phyloP scores from a whole-genome alignment of 2,797 vertebrate species.

The Eurystomus glaucurus region DNA sequence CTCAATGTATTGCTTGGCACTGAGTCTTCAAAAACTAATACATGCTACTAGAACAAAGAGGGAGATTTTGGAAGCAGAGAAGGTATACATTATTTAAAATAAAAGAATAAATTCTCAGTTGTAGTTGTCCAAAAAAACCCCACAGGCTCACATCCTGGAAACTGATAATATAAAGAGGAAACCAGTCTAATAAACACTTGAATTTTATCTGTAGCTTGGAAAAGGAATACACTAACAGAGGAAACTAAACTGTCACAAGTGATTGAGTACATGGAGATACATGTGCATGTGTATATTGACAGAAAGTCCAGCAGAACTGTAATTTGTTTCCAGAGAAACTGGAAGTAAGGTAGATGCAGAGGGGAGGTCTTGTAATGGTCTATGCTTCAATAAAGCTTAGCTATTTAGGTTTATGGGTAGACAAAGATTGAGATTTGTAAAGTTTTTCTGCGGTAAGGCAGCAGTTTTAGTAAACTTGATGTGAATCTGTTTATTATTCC shows the following conservation, averaged over 20 bases:
- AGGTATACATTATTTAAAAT: neutral
- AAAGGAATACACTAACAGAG: neutral
- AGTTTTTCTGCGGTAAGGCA: neutral
- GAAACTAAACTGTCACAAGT: neutral
- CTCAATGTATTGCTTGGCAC: neutral
- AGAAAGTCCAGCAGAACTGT: neutral
- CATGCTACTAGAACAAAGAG: neutral
- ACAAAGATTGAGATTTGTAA: neutral
- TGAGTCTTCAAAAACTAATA: neutral
- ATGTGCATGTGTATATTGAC: neutral
- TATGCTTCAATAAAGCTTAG: neutral
- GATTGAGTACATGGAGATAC: neutral
- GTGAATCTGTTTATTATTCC: neutral
- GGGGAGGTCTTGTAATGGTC: neutral
- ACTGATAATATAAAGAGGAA: neutral
- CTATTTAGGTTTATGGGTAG: neutral
- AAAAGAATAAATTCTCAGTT: neutral
- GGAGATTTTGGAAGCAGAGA: neutral
- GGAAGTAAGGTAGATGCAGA: neutral
- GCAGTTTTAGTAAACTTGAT: neutral
- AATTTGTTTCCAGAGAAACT: neutral
- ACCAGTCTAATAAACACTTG: neutral
- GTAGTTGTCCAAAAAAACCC: neutral
- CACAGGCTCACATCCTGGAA: neutral
- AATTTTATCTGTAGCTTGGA: neutral